These are phyloP conservation scores for Cephalopterus ornatus DNA, from an alignment of 2,113 vertebrate species.

Conservation along the genomic window DNA sequence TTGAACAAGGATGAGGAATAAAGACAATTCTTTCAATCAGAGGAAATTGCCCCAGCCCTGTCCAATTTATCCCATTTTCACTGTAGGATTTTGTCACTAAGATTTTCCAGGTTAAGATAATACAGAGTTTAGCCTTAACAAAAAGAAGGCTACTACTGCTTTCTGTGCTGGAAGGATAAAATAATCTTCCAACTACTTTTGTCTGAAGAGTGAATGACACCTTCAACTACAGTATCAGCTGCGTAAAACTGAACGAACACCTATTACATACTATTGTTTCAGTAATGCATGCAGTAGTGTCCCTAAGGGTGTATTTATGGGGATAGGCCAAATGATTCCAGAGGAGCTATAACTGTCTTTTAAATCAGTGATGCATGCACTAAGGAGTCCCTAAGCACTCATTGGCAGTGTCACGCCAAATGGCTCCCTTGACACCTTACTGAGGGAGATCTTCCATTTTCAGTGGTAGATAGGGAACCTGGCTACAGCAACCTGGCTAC, in stretches of 20 bases:
- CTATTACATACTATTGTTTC: neutral
- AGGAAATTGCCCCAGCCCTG: neutral
- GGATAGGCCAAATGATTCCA: neutral
- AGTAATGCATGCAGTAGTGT: neutral
- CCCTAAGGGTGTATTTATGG: constrained; percentile 5
- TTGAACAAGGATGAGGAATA: neutral
- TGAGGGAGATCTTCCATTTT: neutral
- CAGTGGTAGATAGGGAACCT: neutral
- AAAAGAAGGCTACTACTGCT: neutral
- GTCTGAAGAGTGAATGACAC: neutral
- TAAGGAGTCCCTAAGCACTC: neutral
- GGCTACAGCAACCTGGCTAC: neutral
- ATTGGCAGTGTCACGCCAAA: neutral
- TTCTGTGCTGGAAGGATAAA: neutral
- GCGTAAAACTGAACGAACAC: neutral
- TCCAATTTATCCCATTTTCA: neutral
- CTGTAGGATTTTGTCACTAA: neutral
- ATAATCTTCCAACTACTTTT: neutral
- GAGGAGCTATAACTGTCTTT: neutral
- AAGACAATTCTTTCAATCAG: neutral
- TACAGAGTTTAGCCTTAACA: neutral
- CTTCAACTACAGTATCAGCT: neutral
- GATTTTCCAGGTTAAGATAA: neutral
- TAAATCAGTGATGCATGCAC: neutral
- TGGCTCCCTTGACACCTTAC: neutral